Conservation (phyloP, 2,888 invertebrate species). For the Drosophila mayaguana region DNA sequence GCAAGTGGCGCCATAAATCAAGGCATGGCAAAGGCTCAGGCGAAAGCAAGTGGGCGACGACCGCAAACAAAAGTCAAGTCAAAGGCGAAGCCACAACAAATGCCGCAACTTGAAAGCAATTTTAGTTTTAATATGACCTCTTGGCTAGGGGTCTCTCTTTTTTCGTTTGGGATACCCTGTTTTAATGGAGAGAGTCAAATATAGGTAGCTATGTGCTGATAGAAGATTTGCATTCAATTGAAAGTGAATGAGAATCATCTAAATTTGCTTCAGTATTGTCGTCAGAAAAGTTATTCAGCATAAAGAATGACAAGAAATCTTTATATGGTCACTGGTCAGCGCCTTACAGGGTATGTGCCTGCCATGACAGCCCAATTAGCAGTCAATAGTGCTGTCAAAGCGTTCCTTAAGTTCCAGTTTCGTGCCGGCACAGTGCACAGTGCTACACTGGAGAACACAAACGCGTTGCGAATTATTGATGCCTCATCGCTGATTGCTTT, state of each 20-base stretch:
- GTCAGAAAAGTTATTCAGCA: too few species aligned
- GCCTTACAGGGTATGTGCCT: neutral
- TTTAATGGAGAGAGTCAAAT: neutral
- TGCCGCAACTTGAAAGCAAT: conserved; percentile 55
- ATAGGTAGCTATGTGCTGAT: neutral
- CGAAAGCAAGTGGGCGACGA: conserved; percentile 30
- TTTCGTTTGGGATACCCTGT: neutral
- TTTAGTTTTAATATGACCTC: conserved; percentile 73
- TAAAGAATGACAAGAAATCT: too few species aligned
- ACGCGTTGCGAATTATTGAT: conserved; percentile 77
- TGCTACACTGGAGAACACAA: conserved; percentile 24
- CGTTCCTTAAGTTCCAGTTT: neutral
- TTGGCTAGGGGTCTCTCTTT: conserved; percentile 8
- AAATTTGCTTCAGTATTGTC: too few species aligned
- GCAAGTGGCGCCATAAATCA: conserved; percentile 78
- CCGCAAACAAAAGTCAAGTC: conserved; percentile 61
- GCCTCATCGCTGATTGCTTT: conserved; percentile 76
- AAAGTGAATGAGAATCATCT: neutral
- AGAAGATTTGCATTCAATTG: neutral
- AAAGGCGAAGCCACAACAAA: conserved; percentile 55
- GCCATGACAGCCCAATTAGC: neutral
- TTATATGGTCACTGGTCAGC: too few species aligned
- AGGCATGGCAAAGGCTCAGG: conserved; percentile 30
- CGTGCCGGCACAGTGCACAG: neutral
- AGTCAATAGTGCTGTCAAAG: neutral